Percentiles rank a stretch among this genome's conserved stretches.
Conservation (phyloP, 2,113 vertebrate species). For the Corythaixoides concolor region DNA sequence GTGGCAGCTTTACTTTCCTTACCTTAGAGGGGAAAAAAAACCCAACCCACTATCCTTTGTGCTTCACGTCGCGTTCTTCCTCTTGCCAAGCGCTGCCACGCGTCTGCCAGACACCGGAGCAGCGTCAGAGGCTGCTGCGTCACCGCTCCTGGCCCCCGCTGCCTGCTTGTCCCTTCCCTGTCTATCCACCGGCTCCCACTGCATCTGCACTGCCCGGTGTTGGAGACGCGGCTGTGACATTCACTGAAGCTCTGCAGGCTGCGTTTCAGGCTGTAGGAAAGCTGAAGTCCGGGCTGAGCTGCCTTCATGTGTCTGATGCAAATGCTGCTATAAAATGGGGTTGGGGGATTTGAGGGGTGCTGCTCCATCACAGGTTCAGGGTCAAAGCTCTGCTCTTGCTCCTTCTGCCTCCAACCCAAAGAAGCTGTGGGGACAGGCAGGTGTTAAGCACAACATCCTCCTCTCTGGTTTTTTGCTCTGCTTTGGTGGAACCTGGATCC, state of each 20-base stretch:
- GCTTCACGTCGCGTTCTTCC: background rate
- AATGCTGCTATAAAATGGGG: background rate
- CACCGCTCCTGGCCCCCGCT: background rate
- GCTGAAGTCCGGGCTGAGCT: background rate
- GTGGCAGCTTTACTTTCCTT: background rate
- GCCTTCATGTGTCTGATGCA: fast-evolving
- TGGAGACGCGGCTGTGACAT: fast-evolving
- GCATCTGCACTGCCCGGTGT: background rate
- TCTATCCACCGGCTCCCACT: background rate
- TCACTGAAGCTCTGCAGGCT: background rate
- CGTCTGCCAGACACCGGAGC: background rate
- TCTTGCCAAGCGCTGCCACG: background rate
- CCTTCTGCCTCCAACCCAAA: background rate
- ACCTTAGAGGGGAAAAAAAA: background rate
- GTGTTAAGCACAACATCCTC: background rate
- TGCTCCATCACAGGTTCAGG: background rate
- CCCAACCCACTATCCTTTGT: fast-evolving
- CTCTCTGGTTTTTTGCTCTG: background rate
- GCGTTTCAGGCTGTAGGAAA: background rate
- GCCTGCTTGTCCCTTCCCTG: background rate
- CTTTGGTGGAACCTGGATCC: background rate
- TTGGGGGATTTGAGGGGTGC: background rate
- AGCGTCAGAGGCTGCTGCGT: slow-evolving; percentile 34
- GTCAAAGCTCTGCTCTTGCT: background rate
- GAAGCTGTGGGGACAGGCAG: background rate